Conservation (phyloP, 1,140 invertebrate species). For the Eubasilissa regina region DNA sequence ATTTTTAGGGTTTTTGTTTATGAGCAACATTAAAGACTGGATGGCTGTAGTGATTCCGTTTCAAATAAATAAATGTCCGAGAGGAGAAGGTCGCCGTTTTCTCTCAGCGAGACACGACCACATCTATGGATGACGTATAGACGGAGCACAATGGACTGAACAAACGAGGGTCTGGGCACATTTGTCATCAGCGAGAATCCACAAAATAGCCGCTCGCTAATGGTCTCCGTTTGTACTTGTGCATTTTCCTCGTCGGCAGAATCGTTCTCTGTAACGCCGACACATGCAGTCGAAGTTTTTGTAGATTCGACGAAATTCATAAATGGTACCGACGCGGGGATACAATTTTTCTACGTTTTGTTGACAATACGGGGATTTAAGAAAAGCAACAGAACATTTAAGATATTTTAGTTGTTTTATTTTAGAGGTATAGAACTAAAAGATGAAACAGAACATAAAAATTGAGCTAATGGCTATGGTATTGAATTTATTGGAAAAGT, state of each 20-base stretch:
- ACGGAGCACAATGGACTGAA: constrained; percentile 18
- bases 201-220: constrained; percentile 22
- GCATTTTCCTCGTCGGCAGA: constrained; percentile 20
- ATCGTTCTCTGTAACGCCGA: constrained; percentile 2
- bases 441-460: too few species aligned
- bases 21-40: too few species aligned
- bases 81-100: background rate
- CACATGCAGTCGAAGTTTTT: constrained; percentile 24
- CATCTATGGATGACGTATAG: background rate
- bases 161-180: constrained; percentile 17
- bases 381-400: too few species aligned
- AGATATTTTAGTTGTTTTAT: too few species aligned
- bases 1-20: too few species aligned
- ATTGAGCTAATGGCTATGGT: too few species aligned
- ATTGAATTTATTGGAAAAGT: too few species aligned
- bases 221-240: constrained; percentile 4
- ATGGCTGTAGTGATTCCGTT: too few species aligned
- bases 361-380: background rate
- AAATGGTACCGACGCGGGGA: background rate
- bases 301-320: constrained; percentile 9
- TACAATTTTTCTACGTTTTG: background rate
- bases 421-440: too few species aligned
- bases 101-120: background rate
- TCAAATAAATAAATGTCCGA: background rate
- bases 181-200: constrained; percentile 20